A percentile compares a stretch with the other conserved stretches of the same genome.
These are phyloP conservation scores for Crax fasciolata DNA, from an alignment of 2,797 vertebrate species.

Conservation along the genomic window DNA sequence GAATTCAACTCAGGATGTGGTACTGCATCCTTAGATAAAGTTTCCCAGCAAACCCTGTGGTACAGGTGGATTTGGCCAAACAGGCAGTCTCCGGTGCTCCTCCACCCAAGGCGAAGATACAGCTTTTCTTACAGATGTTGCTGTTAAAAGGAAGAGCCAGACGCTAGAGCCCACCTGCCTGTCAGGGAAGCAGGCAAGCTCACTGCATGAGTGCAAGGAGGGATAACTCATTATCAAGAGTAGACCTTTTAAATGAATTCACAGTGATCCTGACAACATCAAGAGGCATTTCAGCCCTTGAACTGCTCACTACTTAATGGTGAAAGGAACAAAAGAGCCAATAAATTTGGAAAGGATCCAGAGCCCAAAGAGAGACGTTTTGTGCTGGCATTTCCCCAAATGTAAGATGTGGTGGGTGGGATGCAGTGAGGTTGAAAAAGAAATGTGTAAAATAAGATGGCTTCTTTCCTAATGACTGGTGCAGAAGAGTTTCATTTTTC, in stretches of 20 bases:
- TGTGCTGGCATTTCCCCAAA: neutral
- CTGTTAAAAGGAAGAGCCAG: neutral
- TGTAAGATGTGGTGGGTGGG: neutral
- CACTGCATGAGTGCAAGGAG: neutral
- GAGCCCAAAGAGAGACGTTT: neutral
- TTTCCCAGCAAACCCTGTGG: neutral
- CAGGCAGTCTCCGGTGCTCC: neutral
- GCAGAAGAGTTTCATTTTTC: neutral
- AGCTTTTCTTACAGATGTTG: neutral
- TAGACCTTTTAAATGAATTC: neutral
- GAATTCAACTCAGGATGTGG: neutral
- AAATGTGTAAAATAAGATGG: neutral
- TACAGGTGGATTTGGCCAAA: neutral
- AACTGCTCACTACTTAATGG: neutral
- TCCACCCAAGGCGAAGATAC: neutral
- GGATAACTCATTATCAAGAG: neutral
- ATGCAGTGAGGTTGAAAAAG: neutral
- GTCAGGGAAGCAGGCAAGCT: fast-evolving
- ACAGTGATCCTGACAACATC: neutral
- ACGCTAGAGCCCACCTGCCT: neutral
- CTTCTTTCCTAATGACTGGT: neutral
- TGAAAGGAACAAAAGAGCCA: neutral
- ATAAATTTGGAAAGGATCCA: neutral
- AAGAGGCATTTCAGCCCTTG: neutral
- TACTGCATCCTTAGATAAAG: neutral